Conservation (phyloP, 2,113 vertebrate genomes). For the Apteryx mantelli region DNA sequence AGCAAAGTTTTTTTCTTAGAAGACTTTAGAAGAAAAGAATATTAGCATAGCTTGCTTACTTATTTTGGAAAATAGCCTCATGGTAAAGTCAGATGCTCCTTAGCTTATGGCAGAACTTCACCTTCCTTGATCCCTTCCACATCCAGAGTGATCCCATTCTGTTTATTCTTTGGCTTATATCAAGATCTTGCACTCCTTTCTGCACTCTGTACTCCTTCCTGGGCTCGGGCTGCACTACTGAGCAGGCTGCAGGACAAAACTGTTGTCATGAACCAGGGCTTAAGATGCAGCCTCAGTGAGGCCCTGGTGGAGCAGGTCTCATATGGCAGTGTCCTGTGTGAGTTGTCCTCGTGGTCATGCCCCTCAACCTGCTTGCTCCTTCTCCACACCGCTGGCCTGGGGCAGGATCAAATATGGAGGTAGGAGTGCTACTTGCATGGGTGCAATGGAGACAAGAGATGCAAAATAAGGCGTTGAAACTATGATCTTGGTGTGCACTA, state of each 20-base stretch:
- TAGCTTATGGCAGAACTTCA: conserved; percentile 4
- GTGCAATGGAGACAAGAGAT: not conserved
- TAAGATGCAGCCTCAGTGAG: not conserved
- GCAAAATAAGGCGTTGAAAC: not conserved
- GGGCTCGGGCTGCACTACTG: not conserved
- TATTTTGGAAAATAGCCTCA: not conserved
- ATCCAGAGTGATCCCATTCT: not conserved
- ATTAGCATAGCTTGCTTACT: not conserved
- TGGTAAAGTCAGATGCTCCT: not conserved
- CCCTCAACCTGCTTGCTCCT: not conserved
- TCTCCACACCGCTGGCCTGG: not conserved
- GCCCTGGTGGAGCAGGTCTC: not conserved
- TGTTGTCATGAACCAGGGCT: not conserved
- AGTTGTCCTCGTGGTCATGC: not conserved
- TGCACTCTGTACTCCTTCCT: not conserved
- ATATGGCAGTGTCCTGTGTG: not conserved
- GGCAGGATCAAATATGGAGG: not conserved
- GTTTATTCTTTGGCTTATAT: not conserved
- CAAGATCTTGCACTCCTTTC: not conserved
- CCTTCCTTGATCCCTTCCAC: not conserved
- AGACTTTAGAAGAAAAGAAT: not conserved
- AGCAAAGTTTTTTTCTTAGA: not conserved
- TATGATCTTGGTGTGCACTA: not conserved
- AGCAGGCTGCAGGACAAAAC: not conserved
- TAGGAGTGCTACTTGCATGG: not conserved